Conservation (phyloP, 37 sponge, comb jelly and placozoan species). For the Axinella damicornis region DNA sequence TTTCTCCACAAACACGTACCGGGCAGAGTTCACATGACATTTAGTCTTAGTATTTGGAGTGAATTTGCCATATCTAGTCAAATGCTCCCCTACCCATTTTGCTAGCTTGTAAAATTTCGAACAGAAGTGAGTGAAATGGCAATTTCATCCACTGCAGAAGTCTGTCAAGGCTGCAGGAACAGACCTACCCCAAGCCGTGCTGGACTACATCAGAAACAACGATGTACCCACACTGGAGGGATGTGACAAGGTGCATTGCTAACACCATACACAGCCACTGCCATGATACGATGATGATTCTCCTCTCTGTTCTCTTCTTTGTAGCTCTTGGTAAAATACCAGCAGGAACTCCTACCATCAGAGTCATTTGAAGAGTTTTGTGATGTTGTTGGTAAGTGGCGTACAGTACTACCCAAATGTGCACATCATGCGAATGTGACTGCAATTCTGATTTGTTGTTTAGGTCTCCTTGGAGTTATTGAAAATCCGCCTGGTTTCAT, state of each 20-base stretch:
- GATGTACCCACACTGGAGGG: conserved; percentile 49
- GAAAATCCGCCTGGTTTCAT: conserved; percentile 37
- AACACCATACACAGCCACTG: too few relatives aligned
- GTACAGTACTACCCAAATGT: background rate
- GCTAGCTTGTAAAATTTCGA: too few relatives aligned
- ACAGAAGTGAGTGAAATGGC: too few relatives aligned
- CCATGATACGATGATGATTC: background rate
- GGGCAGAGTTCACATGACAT: too few relatives aligned
- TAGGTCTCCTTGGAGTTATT: conserved; percentile 32
- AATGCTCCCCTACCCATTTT: too few relatives aligned
- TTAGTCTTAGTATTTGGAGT: too few relatives aligned
- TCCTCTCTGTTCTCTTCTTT: background rate
- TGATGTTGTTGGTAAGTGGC: conserved; percentile 71
- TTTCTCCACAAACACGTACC: too few relatives aligned
- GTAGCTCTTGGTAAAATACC: conserved; percentile 78
- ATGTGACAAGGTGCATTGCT: conserved; percentile 85
- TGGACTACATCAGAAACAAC: conserved; percentile 82
- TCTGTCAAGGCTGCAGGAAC: conserved; percentile 21
- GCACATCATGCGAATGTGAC: background rate
- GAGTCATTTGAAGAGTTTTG: conserved; percentile 85
- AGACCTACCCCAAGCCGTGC: conserved; percentile 50
- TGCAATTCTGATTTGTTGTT: background rate
- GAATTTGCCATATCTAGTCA: too few relatives aligned
- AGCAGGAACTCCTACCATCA: conserved; percentile 74
- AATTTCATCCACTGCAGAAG: conserved; percentile 38